Conservation (phyloP, 2,113 vertebrate genomes). For the Boleophthalmus pectinirostris region DNA sequence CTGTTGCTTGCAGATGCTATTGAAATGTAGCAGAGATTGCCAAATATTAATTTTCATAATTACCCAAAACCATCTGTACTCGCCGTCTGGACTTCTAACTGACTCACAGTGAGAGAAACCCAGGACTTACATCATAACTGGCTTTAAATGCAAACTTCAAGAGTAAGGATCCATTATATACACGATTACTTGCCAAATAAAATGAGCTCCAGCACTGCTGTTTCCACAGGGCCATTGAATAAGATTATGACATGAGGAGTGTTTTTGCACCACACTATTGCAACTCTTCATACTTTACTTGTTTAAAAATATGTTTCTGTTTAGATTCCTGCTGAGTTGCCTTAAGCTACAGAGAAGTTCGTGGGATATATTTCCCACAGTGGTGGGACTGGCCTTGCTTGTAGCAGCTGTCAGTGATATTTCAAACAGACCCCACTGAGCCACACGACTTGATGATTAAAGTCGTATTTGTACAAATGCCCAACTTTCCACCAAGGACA, state of each 20-base stretch:
- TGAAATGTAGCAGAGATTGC: slow-evolving; percentile 4
- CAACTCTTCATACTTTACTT: not conserved
- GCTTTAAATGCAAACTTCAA: slow-evolving; percentile 20
- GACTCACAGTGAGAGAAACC: slow-evolving; percentile 4
- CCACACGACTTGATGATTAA: slow-evolving; percentile 20
- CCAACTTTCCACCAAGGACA: slow-evolving; percentile 10
- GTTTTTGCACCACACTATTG: not conserved
- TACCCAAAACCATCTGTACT: slow-evolving; percentile 32
- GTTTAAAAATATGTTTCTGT: not conserved
- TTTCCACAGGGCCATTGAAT: not conserved
- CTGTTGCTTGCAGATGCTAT: slow-evolving; percentile 6
- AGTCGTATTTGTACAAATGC: slow-evolving; percentile 22
- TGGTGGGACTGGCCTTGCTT: slow-evolving; percentile 47
- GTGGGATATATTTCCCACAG: slow-evolving; percentile 31
- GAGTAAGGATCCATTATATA: slow-evolving; percentile 17
- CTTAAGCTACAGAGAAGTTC: not conserved
- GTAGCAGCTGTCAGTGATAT: slow-evolving; percentile 49
- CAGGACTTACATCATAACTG: slow-evolving; percentile 8
- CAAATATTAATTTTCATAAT: slow-evolving; percentile 33
- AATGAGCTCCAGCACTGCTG: slow-evolving; percentile 1
- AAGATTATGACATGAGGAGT: not conserved
- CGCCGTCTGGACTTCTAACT: slow-evolving; percentile 20
- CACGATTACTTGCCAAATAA: slow-evolving; percentile 18
- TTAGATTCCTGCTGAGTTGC: not conserved
- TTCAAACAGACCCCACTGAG: slow-evolving; percentile 22